Evolutionary conservation across 2,113 vertebrate species (phyloP).

Genomic region (Aleadryas rufinucha): DNA sequence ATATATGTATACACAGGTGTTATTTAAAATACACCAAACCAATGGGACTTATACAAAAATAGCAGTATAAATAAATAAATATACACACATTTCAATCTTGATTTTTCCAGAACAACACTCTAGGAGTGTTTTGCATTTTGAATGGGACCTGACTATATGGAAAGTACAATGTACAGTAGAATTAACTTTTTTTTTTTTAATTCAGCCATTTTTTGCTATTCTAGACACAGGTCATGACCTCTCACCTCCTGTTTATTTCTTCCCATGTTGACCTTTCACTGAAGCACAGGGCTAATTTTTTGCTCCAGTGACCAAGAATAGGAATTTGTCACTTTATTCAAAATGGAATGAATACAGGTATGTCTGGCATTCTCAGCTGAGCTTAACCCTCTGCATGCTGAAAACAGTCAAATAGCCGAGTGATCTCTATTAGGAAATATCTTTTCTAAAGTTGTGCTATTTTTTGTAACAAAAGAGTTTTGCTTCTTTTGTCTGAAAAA

Average conservation of each 20-base stretch:
- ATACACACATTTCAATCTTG: not conserved
- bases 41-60: not conserved
- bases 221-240: constrained; percentile 32
- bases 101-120: not conserved
- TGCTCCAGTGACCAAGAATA: constrained; percentile 82
- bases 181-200: not conserved
- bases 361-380: constrained; percentile 56
- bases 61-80: not conserved
- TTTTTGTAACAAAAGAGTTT: constrained; percentile 58
- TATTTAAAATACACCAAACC: not conserved
- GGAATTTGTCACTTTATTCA: constrained; percentile 82
- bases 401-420: not conserved
- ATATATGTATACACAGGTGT: not conserved
- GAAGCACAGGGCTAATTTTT: constrained; percentile 80
- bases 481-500: constrained; percentile 61
- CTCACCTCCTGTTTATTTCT: constrained; percentile 66
- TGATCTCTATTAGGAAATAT: constrained; percentile 6
- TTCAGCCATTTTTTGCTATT: constrained; percentile 33
- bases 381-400: constrained; percentile 50
- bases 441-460: not conserved
- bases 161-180: not conserved
- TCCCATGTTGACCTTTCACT: constrained; percentile 73
- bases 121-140: not conserved
- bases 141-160: not conserved
- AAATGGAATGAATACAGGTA: constrained; percentile 75